Conservation (phyloP, 1,140 invertebrate genomes). For the Bombus ignitus region DNA sequence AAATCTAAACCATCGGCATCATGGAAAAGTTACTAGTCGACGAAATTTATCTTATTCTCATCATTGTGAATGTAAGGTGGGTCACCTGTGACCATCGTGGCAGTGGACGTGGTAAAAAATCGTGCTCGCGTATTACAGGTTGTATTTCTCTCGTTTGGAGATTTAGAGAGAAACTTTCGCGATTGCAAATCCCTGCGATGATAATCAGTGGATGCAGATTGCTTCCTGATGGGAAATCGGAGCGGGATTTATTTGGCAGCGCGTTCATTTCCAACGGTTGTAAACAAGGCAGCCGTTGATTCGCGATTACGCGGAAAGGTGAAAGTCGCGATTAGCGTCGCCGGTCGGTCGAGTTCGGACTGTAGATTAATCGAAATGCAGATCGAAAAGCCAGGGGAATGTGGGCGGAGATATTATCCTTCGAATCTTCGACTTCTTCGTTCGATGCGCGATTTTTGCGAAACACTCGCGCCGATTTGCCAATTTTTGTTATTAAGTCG, state of each 20-base stretch:
- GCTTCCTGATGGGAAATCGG: neutral
- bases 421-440: neutral
- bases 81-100: too few relatives aligned
- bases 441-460: neutral
- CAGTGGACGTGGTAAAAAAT: too few relatives aligned
- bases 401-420: neutral
- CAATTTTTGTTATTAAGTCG: neutral
- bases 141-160: neutral
- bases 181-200: neutral
- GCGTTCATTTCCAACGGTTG: neutral
- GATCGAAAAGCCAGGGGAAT: neutral
- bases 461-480: neutral
- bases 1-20: too few relatives aligned
- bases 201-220: neutral
- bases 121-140: neutral
- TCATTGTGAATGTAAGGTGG: too few relatives aligned
- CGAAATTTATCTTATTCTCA: too few relatives aligned
- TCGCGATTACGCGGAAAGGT: constrained; percentile 12
- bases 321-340: constrained; percentile 21
- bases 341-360: neutral
- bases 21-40: too few relatives aligned
- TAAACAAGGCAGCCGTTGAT: neutral
- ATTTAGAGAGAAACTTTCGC: neutral
- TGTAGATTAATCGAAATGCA: neutral
- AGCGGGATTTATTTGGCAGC: neutral